Percentiles rank a stretch among this genome's conserved stretches.
Evolutionary conservation across 2,888 invertebrate genomes (phyloP).

Genomic region (Drepana falcataria): DNA sequence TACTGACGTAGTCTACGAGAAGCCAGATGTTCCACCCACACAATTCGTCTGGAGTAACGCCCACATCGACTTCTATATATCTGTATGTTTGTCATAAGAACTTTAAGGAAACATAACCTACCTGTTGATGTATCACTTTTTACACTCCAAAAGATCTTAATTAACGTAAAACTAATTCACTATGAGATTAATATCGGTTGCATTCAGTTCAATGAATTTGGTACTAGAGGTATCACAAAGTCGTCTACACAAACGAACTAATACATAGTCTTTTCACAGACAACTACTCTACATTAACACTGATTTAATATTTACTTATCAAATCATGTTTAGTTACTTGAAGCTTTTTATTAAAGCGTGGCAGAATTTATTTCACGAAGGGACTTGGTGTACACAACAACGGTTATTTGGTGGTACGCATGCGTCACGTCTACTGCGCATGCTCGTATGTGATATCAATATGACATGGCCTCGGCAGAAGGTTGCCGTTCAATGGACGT

Average conservation of each 20-base stretch:
- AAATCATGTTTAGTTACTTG: slow-evolving; percentile 35
- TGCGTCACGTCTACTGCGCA: slow-evolving; percentile 45
- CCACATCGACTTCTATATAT: slow-evolving; percentile 38
- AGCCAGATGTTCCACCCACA: slow-evolving; percentile 59
- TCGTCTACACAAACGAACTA: slow-evolving; percentile 8
- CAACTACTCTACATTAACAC: slow-evolving; percentile 27
- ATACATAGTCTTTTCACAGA: slow-evolving; percentile 22
- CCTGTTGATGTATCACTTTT: slow-evolving; percentile 56
- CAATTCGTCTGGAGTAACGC: slow-evolving; percentile 63
- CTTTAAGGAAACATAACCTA: slow-evolving; percentile 44
- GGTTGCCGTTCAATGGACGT: slow-evolving; percentile 59
- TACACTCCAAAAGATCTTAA: slow-evolving; percentile 25
- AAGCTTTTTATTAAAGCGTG: slow-evolving; percentile 55
- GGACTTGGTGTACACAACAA: slow-evolving; percentile 57
- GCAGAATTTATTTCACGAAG: slow-evolving; percentile 49
- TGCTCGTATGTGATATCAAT: slow-evolving; percentile 58
- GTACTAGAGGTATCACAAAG: slow-evolving; percentile 8
- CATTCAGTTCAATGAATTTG: slow-evolving; percentile 15
- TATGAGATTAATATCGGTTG: slow-evolving; percentile 13
- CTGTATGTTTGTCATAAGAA: slow-evolving; percentile 32
- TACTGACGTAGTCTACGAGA: slow-evolving; percentile 44
- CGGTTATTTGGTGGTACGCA: slow-evolving; percentile 29
- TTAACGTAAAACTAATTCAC: slow-evolving; percentile 8
- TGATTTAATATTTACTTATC: slow-evolving; percentile 18
- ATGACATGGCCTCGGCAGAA: slow-evolving; percentile 50